Evolutionary conservation across 2,113 vertebrate species (phyloP), one percentile per base, ranked within the genome.

Genomic region (Megaceryle torquata): DNA sequence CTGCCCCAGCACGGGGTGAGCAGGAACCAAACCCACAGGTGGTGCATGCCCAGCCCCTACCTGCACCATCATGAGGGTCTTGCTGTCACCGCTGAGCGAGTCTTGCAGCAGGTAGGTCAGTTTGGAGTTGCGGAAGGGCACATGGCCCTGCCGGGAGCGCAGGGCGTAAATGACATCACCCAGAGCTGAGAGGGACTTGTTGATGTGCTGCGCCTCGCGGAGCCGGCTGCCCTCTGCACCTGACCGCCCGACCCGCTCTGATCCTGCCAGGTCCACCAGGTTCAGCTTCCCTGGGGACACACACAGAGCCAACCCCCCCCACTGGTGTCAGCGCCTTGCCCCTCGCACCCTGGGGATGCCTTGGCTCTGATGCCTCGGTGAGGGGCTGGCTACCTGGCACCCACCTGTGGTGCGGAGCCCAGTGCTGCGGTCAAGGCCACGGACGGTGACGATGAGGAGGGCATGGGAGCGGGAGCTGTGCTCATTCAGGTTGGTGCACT

Each of bases 101-200:
- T 99, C 99, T 96, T 99, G 99, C 78, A 99, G 99, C 82, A 99
- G 98, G 98, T 99, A 99, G 33, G 99, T 99, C 93, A 99, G 99
- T 61, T 99, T 99, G 9, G 99, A 99, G 98, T 99, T 99, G 63
- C 99, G 98, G 97, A 99, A 99, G 25, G 99, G 99, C 82, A 99
- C 98, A 6, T 99, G 99, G 24, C 98, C 97, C 97, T 99, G 99
- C 9, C 98, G 98, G 69, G 99, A 97, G 17, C 99, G 98, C 96
- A 99, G 98, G 1, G 99, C 99, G 0, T 99, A 99, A 59, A 99
- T 99, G 89, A 99, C 99, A 0, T 99, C 99, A 0, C 99, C 99
- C 86, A 99, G 97, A 0, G 99, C 99, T 0, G 99, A 98, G 93
- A 99, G 98, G 1, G 99, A 99, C 60, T 99, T 99, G 98, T 99